Evolutionary conservation across 1,140 invertebrate species (phyloP).

Genomic region (Orussus abietinus): DNA sequence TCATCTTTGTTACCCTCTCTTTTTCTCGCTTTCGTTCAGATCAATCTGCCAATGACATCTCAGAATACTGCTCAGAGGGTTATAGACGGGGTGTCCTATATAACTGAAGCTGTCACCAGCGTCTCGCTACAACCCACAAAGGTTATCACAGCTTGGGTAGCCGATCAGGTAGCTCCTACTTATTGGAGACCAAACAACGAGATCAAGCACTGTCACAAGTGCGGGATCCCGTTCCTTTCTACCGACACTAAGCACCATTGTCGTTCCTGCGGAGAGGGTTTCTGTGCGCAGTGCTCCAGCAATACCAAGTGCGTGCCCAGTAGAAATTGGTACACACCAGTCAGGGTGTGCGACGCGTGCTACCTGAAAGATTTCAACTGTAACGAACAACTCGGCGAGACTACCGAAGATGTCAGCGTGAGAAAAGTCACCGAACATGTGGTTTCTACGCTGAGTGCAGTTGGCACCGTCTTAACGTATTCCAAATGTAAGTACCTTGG

Average conservation of each 20-base stretch:
- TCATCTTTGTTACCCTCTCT: no score
- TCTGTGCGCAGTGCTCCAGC: conserved; percentile 65
- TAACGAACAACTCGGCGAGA: conserved; percentile 25
- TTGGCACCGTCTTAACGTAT: conserved; percentile 57
- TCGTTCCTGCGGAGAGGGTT: conserved; percentile 70
- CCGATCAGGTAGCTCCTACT: conserved; percentile 70
- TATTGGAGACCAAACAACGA: conserved; percentile 80
- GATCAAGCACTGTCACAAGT: conserved; percentile 69
- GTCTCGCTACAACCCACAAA: conserved; percentile 70
- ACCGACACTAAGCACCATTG: conserved; percentile 73
- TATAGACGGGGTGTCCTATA: conserved; percentile 68
- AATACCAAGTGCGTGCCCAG: conserved; percentile 60
- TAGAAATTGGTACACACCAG: conserved; percentile 63
- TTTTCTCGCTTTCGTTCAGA: conserved; percentile 23
- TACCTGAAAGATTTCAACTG: conserved; percentile 41
- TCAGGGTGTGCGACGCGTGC: conserved; percentile 68
- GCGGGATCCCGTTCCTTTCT: conserved; percentile 55
- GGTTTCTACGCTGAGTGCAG: conserved; percentile 59
- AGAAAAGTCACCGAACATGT: conserved; percentile 65
- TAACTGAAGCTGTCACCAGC: conserved; percentile 67
- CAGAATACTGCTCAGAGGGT: conserved; percentile 73
- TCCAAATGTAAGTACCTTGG: conserved; percentile 50
- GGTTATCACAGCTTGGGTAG: conserved; percentile 67
- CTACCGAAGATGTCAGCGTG: conserved; percentile 56
- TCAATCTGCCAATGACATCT: conserved; percentile 39